Percentiles rank a stretch among this genome's conserved stretches.
These are phyloP conservation scores for Parelbella ahira DNA, from an alignment of 2,888 invertebrate genomes.

Conservation along the genomic window DNA sequence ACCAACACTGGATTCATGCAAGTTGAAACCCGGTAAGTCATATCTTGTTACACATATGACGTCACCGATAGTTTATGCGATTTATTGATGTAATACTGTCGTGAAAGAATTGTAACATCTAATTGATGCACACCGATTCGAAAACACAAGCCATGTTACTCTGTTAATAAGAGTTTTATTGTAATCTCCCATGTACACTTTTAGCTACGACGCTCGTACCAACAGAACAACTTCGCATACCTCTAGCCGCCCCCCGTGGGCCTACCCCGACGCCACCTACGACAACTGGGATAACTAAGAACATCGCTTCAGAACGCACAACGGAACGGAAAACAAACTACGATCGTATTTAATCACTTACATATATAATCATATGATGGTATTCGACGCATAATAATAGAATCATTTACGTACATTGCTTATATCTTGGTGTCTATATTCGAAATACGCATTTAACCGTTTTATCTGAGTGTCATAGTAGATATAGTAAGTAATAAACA, in stretches of 20 bases:
- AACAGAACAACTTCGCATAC: slow-evolving; percentile 61
- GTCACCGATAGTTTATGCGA: no score
- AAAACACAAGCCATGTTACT: no score
- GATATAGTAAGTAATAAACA: slow-evolving; percentile 10
- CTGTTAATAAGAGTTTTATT: no score
- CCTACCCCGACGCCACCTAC: slow-evolving; percentile 54
- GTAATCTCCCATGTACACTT: no score
- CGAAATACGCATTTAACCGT: slow-evolving; percentile 15
- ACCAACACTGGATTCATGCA: slow-evolving; percentile 43
- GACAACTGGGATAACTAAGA: slow-evolving; percentile 61
- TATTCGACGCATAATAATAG: slow-evolving; percentile 1
- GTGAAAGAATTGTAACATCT: no score
- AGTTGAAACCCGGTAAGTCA: slow-evolving; percentile 61
- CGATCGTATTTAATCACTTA: slow-evolving; percentile 3
- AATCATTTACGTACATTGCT: slow-evolving; percentile 1
- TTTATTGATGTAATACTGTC: no score
- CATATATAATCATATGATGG: slow-evolving; percentile 7
- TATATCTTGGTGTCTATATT: slow-evolving; percentile 20
- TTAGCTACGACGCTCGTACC: slow-evolving; percentile 61
- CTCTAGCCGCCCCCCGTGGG: slow-evolving; percentile 72
- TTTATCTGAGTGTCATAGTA: slow-evolving; percentile 8
- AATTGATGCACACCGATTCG: no score
- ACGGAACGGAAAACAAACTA: no score
- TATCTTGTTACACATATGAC: no score
- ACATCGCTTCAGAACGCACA: no score